phyloP scores from a whole-genome alignment of 1,140 invertebrate species.

The Dryas iulia region DNA sequence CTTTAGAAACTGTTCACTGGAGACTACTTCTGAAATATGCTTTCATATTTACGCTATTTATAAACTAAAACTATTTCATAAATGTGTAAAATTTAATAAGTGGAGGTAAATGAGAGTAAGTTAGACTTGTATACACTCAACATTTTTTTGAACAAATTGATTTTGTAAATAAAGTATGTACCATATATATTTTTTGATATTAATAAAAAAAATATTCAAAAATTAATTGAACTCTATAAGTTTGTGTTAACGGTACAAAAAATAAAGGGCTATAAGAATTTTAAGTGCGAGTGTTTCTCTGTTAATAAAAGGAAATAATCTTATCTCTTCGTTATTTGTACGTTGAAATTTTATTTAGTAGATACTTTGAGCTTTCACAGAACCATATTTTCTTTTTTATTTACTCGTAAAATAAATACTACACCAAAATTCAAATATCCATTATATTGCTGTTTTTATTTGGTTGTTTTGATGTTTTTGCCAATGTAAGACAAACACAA shows the following conservation, averaged over 20 bases:
- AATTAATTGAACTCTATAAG: too few species aligned
- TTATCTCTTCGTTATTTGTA: background rate
- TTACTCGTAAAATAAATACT: background rate
- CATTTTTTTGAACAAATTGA: too few species aligned
- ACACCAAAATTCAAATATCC: background rate
- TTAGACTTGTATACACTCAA: too few species aligned
- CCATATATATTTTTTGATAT: too few species aligned
- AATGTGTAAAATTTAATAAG: background rate
- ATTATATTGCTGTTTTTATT: background rate
- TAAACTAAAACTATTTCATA: background rate
- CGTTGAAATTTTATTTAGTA: background rate
- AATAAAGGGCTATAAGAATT: background rate
- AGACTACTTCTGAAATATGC: background rate
- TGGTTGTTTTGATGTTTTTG: background rate
- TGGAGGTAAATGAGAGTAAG: background rate
- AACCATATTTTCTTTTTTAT: background rate
- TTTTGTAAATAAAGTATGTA: too few species aligned
- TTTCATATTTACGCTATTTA: background rate
- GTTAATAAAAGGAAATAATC: background rate
- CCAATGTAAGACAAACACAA: background rate
- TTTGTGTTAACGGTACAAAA: too few species aligned
- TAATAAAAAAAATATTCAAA: too few species aligned
- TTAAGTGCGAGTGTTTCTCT: background rate
- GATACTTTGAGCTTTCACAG: background rate
- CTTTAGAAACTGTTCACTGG: background rate